Conservation (phyloP, 2,797 vertebrate species). For the Pyrocephalus nanus region DNA sequence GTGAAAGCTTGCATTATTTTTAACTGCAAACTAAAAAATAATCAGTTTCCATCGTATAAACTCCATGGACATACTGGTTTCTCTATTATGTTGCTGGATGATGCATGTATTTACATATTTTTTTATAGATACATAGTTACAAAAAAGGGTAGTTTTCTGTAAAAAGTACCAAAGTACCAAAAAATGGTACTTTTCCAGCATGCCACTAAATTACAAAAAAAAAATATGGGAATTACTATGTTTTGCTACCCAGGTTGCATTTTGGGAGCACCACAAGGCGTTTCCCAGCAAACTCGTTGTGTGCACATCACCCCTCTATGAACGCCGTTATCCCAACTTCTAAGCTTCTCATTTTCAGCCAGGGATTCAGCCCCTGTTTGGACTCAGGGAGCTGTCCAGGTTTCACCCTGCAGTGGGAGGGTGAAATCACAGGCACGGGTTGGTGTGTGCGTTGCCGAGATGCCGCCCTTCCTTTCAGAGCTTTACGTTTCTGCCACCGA, state of each 20-base stretch:
- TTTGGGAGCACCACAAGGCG: neutral
- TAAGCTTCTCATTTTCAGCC: neutral
- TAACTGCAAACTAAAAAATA: neutral
- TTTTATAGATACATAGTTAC: neutral
- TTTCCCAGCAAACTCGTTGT: accelerated
- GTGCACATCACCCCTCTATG: neutral
- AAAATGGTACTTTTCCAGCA: neutral
- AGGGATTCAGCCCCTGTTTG: neutral
- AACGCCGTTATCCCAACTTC: neutral
- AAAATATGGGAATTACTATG: accelerated
- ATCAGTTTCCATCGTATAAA: neutral
- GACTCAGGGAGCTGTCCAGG: accelerated
- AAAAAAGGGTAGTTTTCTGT: neutral
- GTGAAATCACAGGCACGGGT: neutral
- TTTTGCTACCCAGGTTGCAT: neutral
- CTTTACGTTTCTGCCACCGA: neutral
- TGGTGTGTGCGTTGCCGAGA: neutral
- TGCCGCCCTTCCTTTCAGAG: neutral
- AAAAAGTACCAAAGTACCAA: no score
- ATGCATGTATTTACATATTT: accelerated
- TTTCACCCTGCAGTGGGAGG: neutral
- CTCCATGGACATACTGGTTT: neutral
- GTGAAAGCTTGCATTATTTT: neutral
- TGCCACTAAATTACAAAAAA: neutral
- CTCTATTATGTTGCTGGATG: neutral